These are phyloP conservation scores for Tetragonula carbonaria DNA, from an alignment of 2,888 invertebrate species.

Conservation along the genomic window DNA sequence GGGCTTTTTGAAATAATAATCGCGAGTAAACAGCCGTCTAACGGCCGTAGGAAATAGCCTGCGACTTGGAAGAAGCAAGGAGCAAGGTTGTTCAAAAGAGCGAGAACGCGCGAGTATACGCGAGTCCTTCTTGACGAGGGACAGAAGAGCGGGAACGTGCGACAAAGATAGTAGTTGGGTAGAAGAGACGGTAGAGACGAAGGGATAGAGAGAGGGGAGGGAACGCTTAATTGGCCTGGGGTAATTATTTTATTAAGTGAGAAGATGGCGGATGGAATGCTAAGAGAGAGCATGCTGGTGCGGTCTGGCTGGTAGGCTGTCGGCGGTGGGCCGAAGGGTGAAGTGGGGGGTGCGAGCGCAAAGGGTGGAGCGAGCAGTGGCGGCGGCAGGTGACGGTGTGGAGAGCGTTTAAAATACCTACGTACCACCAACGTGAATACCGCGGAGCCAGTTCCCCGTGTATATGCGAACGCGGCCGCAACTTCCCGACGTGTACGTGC, in stretches of 20 bases:
- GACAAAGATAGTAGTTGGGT: background rate
- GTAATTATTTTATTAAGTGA: constrained; percentile 84
- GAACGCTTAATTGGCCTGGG: constrained; percentile 82
- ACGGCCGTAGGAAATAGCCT: constrained; percentile 33
- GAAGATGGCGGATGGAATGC: constrained; percentile 83
- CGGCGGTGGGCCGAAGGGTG: constrained; percentile 41
- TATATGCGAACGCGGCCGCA: constrained; percentile 63
- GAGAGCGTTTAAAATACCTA: constrained; percentile 79
- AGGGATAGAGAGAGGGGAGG: constrained; percentile 57
- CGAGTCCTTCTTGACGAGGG: background rate
- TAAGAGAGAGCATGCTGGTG: constrained; percentile 77
- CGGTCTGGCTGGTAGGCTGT: constrained; percentile 68
- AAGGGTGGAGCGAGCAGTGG: constrained; percentile 54
- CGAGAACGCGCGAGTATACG: constrained; percentile 10
- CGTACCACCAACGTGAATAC: constrained; percentile 65
- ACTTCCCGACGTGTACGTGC: constrained; percentile 39
- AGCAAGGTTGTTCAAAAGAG: background rate
- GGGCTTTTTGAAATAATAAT: constrained; percentile 48
- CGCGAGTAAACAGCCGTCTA: constrained; percentile 40
- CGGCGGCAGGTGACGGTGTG: constrained; percentile 69
- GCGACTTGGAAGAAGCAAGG: background rate
- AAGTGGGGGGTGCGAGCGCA: constrained; percentile 6
- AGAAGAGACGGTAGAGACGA: background rate
- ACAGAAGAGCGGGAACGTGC: background rate
- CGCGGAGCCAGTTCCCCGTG: constrained; percentile 53